Conservation (phyloP, 2,888 invertebrate species). For the Pachydiplax longipennis region DNA sequence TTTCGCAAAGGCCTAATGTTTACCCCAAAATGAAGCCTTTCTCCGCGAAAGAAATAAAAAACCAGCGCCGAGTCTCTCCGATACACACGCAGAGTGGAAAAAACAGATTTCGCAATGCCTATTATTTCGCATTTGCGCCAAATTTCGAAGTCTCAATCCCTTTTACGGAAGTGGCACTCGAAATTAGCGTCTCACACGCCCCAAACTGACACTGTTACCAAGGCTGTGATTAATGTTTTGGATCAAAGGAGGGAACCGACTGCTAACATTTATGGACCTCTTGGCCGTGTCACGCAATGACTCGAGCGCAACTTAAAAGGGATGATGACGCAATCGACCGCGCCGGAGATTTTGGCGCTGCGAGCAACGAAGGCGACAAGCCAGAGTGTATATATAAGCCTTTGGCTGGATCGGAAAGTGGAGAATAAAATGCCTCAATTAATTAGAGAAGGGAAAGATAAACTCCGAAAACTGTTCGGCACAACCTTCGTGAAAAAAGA, state of each 20-base stretch:
- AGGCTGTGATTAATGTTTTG: background rate
- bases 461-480: too few relatives aligned
- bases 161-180: constrained; percentile 4
- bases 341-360: background rate
- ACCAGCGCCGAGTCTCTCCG: background rate
- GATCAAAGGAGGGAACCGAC: background rate
- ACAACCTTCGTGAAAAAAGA: too few relatives aligned
- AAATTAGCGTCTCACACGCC: background rate
- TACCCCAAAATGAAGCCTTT: background rate
- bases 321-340: background rate
- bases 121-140: background rate
- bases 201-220: background rate
- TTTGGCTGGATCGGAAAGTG: too few relatives aligned
- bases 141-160: constrained; percentile 4
- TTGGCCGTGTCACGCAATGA: background rate
- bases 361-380: background rate
- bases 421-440: too few relatives aligned
- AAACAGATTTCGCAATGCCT: background rate
- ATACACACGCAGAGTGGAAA: background rate
- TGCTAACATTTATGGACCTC: background rate
- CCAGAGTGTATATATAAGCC: background rate
- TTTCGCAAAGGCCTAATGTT: background rate
- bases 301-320: background rate
- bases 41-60: background rate
- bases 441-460: too few relatives aligned